Percentiles rank a stretch among this genome's conserved stretches.
Conservation (phyloP, 2,113 vertebrate species). For the Hyperopisus bebe region DNA sequence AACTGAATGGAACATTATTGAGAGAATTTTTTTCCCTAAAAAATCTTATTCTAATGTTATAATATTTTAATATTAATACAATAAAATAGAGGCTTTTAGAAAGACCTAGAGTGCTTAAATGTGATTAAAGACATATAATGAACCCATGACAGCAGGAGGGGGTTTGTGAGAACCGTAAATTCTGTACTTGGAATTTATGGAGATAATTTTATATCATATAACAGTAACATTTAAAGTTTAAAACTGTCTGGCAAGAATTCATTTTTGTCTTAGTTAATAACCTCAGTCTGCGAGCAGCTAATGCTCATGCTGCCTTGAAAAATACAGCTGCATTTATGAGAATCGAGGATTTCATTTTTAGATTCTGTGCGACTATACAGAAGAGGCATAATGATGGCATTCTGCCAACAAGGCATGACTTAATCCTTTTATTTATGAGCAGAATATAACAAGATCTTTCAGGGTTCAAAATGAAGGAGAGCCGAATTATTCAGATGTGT, state of each 20-base stretch:
- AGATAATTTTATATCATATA: background rate
- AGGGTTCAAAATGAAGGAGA: background rate
- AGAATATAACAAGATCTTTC: background rate
- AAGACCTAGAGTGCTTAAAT: background rate
- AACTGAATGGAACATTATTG: background rate
- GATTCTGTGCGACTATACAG: background rate
- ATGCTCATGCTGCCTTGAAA: background rate
- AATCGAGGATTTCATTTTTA: background rate
- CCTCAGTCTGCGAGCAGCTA: background rate
- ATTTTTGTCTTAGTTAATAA: background rate
- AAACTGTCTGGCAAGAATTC: background rate
- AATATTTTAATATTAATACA: background rate
- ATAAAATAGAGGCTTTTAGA: background rate
- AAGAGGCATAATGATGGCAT: background rate
- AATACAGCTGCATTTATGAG: background rate
- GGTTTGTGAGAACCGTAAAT: background rate
- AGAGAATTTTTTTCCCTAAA: background rate
- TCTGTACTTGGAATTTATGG: background rate
- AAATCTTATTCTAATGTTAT: background rate
- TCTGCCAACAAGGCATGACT: background rate
- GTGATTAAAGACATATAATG: background rate
- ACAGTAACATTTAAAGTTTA: background rate
- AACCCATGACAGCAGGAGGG: background rate
- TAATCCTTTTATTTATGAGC: background rate
- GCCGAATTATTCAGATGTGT: background rate